Conservation (phyloP, 2,797 vertebrate species). For the Gallinago nigripennis region DNA sequence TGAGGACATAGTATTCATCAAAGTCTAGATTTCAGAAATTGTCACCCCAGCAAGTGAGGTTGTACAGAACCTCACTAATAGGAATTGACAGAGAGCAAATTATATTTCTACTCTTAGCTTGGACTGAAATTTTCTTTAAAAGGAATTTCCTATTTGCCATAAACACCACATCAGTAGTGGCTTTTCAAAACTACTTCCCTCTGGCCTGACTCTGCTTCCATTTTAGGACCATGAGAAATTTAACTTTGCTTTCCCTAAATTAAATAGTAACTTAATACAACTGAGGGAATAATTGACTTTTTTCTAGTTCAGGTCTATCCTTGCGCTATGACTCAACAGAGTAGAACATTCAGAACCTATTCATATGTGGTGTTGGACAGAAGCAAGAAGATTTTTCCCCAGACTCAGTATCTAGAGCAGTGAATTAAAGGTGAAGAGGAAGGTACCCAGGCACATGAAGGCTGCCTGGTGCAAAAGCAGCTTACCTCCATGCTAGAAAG, state of each 20-base stretch:
- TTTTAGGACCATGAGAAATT: not conserved
- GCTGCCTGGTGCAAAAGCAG: not conserved
- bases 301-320: not conserved
- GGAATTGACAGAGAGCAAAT: not conserved
- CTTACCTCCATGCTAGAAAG: not conserved
- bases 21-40: slow-evolving; percentile 1
- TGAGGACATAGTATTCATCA: not conserved
- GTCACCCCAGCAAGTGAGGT: not conserved
- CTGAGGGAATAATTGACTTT: not conserved
- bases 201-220: not conserved
- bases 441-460: not conserved
- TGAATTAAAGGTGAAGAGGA: not conserved
- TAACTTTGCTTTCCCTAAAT: not conserved
- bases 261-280: not conserved
- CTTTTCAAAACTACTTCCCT: not conserved
- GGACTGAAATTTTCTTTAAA: slow-evolving; percentile 10
- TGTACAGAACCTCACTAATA: not conserved
- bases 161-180: not conserved
- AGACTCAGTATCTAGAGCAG: not conserved
- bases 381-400: not conserved
- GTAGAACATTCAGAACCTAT: not conserved
- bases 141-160: not conserved
- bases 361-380: not conserved
- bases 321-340: not conserved
- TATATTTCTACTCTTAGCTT: not conserved